Conservation (phyloP, 2,113 vertebrate species). For the Petaurus breviceps region DNA sequence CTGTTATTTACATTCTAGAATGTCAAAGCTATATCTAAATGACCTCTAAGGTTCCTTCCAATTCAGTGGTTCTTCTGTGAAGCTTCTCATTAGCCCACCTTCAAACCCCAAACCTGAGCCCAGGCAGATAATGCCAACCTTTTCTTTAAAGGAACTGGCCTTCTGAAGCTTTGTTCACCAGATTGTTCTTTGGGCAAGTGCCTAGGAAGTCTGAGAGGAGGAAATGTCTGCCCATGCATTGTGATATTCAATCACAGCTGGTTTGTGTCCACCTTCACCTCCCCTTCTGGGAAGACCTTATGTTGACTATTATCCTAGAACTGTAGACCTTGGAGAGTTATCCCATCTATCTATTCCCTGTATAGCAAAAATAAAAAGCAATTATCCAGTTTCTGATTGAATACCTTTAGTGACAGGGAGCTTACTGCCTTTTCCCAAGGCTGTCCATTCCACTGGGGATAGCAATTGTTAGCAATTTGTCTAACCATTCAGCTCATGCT, state of each 20-base stretch:
- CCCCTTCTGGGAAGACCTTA: not conserved
- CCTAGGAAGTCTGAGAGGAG: not conserved
- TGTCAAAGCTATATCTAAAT: not conserved
- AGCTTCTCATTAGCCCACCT: not conserved
- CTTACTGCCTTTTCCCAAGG: not conserved
- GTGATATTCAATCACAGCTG: not conserved
- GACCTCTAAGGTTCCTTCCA: not conserved
- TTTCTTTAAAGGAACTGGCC: not conserved
- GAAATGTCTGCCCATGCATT: not conserved
- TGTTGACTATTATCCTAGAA: not conserved
- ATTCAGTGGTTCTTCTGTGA: not conserved
- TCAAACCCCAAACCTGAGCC: not conserved
- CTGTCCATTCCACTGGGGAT: not conserved
- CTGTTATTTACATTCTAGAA: not conserved
- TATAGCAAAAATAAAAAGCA: not conserved
- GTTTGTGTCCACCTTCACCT: not conserved
- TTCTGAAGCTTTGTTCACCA: not conserved
- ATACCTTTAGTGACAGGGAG: not conserved
- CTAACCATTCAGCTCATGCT: not conserved
- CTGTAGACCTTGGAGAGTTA: not conserved
- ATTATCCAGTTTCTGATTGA: not conserved
- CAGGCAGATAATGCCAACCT: not conserved
- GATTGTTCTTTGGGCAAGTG: not conserved
- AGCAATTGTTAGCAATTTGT: not conserved
- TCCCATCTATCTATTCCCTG: not conserved